Evolutionary conservation across 2,113 vertebrate genomes (phyloP).

Genomic region (Brachyhypopomus gauderio): DNA sequence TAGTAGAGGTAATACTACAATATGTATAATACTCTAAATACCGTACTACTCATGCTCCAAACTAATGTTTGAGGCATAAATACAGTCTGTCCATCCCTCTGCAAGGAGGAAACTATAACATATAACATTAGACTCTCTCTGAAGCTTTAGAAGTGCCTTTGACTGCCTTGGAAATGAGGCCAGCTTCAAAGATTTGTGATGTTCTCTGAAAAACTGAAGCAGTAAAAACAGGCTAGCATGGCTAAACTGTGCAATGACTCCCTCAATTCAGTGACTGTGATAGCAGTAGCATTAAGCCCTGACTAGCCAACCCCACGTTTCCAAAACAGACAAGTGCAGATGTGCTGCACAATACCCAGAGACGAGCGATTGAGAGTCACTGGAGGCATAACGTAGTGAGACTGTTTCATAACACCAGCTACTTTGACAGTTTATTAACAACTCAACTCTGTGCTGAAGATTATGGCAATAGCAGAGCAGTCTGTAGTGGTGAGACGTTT

Average conservation of each 20-base stretch:
- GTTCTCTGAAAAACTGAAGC: conserved; percentile 17
- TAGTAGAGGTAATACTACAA: too few relatives aligned
- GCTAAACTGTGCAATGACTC: conserved; percentile 11
- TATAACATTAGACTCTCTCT: not conserved
- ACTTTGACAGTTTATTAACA: not conserved
- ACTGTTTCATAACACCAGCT: conserved; percentile 23
- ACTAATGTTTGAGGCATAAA: too few relatives aligned
- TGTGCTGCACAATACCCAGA: not conserved
- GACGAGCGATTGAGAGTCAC: not conserved
- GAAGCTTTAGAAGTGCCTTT: conserved; percentile 15
- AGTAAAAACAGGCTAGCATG: not conserved
- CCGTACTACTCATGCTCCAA: too few relatives aligned
- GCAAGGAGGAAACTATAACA: not conserved
- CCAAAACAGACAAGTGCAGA: conserved; percentile 2
- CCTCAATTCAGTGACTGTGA: conserved; percentile 11
- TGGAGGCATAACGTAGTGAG: not conserved
- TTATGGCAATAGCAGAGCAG: too few relatives aligned
- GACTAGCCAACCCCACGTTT: not conserved
- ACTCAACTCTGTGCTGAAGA: not conserved
- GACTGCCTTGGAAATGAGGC: conserved; percentile 27
- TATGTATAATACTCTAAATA: too few relatives aligned
- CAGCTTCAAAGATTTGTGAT: not conserved
- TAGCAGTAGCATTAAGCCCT: conserved; percentile 7
- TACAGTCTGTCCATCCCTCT: not conserved
- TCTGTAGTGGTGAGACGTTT: too few relatives aligned